Evolutionary conservation across 2,888 invertebrate genomes (phyloP), one percentile per base, ranked within the genome.

Genomic region (Hyposoter dolosus): DNA sequence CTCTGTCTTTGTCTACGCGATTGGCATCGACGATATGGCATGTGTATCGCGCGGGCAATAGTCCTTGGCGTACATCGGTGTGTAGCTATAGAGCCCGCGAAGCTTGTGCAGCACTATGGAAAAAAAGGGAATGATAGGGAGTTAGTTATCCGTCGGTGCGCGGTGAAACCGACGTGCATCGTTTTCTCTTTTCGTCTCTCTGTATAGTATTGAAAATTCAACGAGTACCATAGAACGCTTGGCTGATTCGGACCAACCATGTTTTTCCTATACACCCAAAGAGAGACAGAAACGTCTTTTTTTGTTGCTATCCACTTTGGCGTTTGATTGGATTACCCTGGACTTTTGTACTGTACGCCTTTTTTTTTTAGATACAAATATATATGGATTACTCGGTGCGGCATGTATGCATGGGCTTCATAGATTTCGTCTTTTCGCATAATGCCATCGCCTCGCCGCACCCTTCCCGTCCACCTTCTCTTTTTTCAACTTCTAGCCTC

Each of bases 261-360:
- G n/a, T 65, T 65, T 72, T 69, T 35, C 5, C 19, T 77, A 74
- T 75, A 40, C 76, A 43, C 4, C n/a, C 5, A 53, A 28, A 45
- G 90, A 90, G 89, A 88, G 88, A 88, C 89, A 91, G 91, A 89
- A 89, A 89, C 89, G 89, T 88, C 88, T 89, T 90, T 88, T 90
- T 91, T 90, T 90, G 90, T 91, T 90, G 90, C 90, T 89, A 91
- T 91, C 90, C 92, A 92, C 92, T 93, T 93, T 91, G 91, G 90
- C 91, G 90, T 92, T 93, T 93, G 93, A 93, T 93, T 93, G 92
- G 91, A 93, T 93, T 92, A 91, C 90, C 89, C 89, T 87, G 86
- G 86, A 87, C 86, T 87, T 84, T 66, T 50, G 40, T 72, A 53
- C n/a, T 9, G n/a, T 71, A 23, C 23, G 63, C n/a, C n/a, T n/a